Conservation (phyloP, 2,888 invertebrate species). For the Apeira syringaria region DNA sequence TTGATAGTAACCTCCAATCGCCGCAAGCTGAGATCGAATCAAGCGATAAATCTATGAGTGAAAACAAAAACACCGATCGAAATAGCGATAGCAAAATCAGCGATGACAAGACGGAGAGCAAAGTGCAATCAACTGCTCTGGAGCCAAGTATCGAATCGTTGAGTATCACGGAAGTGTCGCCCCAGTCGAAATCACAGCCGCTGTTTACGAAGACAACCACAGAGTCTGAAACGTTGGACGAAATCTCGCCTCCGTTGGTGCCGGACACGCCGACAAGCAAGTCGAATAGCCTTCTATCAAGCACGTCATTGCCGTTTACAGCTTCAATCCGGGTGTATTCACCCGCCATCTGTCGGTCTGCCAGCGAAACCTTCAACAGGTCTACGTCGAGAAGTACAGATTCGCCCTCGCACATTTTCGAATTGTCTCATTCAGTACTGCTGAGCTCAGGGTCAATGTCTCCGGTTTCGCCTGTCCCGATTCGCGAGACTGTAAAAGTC, state of each 20-base stretch:
- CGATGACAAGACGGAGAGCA: conserved; percentile 25
- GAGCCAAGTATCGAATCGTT: conserved; percentile 49
- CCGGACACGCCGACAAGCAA: conserved; percentile 46
- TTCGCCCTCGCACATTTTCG: conserved; percentile 53
- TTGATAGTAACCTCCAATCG: conserved; percentile 10
- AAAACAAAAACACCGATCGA: conserved; percentile 30
- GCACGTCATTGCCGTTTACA: conserved; percentile 35
- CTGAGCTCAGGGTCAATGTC: conserved; percentile 57
- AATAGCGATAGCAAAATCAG: conserved; percentile 28
- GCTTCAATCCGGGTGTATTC: conserved; percentile 60
- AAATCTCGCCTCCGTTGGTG: conserved; percentile 57
- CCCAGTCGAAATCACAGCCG: conserved; percentile 35
- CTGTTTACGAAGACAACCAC: conserved; percentile 38
- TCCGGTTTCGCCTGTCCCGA: conserved; percentile 67
- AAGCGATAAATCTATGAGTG: conserved; percentile 41
- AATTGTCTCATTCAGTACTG: conserved; percentile 46
- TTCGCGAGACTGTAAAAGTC: conserved; percentile 52
- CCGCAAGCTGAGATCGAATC: conserved; percentile 40
- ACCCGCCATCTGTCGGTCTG: conserved; percentile 73
- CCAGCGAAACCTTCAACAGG: conserved; percentile 66
- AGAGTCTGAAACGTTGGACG: conserved; percentile 40
- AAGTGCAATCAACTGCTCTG: conserved; percentile 32
- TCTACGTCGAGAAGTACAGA: conserved; percentile 49
- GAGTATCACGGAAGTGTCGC: conserved; percentile 63
- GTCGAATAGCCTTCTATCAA: conserved; percentile 28